Percentiles rank a stretch among this genome's conserved stretches.
phyloP scores from a whole-genome alignment of 2,113 vertebrate species.

The Atrichornis clamosus region DNA sequence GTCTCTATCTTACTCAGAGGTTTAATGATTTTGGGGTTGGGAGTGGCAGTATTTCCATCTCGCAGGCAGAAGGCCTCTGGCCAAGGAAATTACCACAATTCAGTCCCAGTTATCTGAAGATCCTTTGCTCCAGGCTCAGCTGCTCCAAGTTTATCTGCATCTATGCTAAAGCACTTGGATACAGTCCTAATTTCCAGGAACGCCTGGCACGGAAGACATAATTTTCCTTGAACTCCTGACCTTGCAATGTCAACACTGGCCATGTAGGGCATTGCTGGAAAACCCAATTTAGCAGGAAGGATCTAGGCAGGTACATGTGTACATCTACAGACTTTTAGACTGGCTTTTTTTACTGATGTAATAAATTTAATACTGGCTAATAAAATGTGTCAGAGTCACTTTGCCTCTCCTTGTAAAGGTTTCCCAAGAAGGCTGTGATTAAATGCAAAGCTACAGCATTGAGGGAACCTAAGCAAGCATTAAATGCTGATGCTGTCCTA shows the following conservation, averaged over 20 bases:
- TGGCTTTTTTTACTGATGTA: background rate
- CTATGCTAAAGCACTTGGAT: background rate
- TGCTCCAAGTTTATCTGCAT: background rate
- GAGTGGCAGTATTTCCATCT: background rate
- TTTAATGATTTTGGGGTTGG: background rate
- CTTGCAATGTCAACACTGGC: background rate
- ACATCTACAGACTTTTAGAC: background rate
- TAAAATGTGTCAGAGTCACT: constrained; percentile 32
- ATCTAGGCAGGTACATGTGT: background rate
- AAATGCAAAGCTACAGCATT: background rate
- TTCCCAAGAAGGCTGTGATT: background rate
- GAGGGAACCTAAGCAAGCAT: background rate
- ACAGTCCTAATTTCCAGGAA: background rate
- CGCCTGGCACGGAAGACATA: fast-evolving
- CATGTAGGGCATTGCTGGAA: background rate
- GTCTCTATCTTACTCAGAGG: background rate
- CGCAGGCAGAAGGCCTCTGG: fast-evolving
- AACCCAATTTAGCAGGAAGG: background rate
- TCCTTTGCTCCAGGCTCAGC: background rate
- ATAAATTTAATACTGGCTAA: background rate
- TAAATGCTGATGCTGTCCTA: background rate
- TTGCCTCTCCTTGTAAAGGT: constrained; percentile 10
- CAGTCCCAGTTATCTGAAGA: background rate
- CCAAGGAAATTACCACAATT: background rate
- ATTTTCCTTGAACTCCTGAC: background rate